Percentiles rank a stretch among this genome's conserved stretches.
phyloP scores from a whole-genome alignment of 2,113 vertebrate genomes.

The Mesembrinibis cayennensis region DNA sequence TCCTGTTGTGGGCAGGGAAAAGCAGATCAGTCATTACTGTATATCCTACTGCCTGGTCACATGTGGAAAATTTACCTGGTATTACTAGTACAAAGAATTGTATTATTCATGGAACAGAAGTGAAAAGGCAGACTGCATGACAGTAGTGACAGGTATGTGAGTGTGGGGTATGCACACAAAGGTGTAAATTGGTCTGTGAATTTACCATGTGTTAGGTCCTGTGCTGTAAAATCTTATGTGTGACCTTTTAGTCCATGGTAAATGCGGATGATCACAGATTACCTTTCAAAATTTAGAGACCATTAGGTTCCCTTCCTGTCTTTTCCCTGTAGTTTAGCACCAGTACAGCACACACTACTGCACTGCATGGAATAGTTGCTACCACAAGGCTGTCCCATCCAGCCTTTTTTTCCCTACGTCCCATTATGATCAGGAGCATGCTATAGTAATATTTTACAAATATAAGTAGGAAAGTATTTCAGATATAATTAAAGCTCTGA shows the following conservation, averaged over 20 bases:
- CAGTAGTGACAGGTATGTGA: neutral
- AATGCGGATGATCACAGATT: neutral
- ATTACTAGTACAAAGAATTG: neutral
- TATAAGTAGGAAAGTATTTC: neutral
- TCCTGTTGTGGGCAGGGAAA: neutral
- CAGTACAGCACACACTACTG: accelerated
- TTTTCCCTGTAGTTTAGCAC: neutral
- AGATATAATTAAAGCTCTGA: neutral
- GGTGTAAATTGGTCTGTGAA: neutral
- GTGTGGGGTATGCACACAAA: neutral
- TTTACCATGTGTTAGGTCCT: neutral
- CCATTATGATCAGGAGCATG: neutral
- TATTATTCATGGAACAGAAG: neutral
- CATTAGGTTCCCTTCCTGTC: neutral
- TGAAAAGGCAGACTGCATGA: neutral
- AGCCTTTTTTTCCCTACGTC: neutral
- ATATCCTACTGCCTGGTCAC: neutral
- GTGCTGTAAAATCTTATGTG: neutral
- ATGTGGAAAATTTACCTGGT: neutral
- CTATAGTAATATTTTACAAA: neutral
- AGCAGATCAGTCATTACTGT: neutral
- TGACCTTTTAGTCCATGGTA: neutral
- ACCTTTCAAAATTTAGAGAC: neutral
- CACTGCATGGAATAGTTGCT: neutral
- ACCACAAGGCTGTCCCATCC: neutral